Evolutionary conservation across 2,888 invertebrate genomes (phyloP), one percentile per base, ranked within the genome.

Genomic region (Halocaridina rubra): DNA sequence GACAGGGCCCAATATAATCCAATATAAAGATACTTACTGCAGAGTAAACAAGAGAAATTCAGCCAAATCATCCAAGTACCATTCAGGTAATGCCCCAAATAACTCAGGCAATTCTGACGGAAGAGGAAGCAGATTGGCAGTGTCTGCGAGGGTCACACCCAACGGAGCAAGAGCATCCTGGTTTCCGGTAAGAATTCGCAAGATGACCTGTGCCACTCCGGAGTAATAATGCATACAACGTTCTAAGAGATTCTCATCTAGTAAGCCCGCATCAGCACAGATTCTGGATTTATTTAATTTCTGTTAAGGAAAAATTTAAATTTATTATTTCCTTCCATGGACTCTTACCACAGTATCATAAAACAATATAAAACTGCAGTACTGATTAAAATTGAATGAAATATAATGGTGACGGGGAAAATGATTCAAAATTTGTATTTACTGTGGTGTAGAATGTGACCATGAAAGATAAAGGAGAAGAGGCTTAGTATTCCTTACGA

Each of bases 1-100:
- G n/a, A n/a, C n/a, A n/a, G n/a, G n/a, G n/a, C n/a, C n/a, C n/a
- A n/a, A n/a, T n/a, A n/a, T n/a, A n/a, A n/a, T n/a, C n/a, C 13
- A 16, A 0, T 10, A 19, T 10, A 8, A 69, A 4, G 64, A 24
- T 30, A 94, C 96, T 95, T 92, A 97, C 96, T 97, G 97, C 90
- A 98, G 93, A 3, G 96, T 94, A 90, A 98, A 98, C 39, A 98
- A 93, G 90, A 98, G 93, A 91, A 98, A 97, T 91, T 99, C 98
- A 13, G 98, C 97, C 89, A 98, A 95, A 91, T 99, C 98, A 92
- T 99, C 99, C 89, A 99, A 94, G 91, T 97, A 97, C 96, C 98
- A 98, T 92, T 99, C 98, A 59, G 99, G 99, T 90, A 97, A 93
- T 89, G 98, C 96, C 79, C 95, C 94, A 92, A 98, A 98, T 89